Percentiles rank a stretch among this genome's conserved stretches.
Evolutionary conservation across 2,797 vertebrate genomes (phyloP).

Genomic region (Syngnathus rostellatus): DNA sequence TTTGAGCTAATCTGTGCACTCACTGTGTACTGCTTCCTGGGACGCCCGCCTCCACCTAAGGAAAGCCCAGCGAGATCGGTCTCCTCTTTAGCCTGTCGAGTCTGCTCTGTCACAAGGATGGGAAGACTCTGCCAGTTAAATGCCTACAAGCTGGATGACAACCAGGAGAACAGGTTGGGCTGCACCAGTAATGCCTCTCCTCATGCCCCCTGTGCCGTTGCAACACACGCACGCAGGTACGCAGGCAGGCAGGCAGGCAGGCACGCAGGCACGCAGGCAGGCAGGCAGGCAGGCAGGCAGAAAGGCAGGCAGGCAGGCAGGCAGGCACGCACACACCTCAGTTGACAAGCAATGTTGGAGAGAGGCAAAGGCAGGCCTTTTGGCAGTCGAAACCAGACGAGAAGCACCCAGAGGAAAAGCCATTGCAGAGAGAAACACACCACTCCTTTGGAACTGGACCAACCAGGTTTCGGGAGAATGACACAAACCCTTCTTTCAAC

Average conservation of each 20-base stretch:
- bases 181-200: slow-evolving; percentile 45
- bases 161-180: slow-evolving; percentile 65
- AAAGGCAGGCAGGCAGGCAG: no score
- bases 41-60: slow-evolving; percentile 6
- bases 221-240: slow-evolving; percentile 1
- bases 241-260: no score
- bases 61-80: slow-evolving; percentile 23
- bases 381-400: slow-evolving; percentile 50
- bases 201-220: slow-evolving; percentile 6
- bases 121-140: slow-evolving; percentile 41
- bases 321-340: slow-evolving; percentile 1
- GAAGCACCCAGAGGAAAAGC: slow-evolving; percentile 8
- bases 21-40: slow-evolving; percentile 1
- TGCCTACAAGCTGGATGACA: slow-evolving; percentile 24
- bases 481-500: neutral
- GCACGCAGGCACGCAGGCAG: neutral
- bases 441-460: slow-evolving; percentile 54
- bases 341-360: slow-evolving; percentile 16
- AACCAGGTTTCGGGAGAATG: slow-evolving; percentile 45
- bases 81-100: slow-evolving; percentile 30
- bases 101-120: slow-evolving; percentile 37
- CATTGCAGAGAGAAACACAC: slow-evolving; percentile 13
- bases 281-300: no score
- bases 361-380: slow-evolving; percentile 9
- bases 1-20: neutral